Percentiles rank a stretch among this genome's conserved stretches.
Conservation (phyloP, 2,797 vertebrate species). For the Eulemur coronatus region DNA sequence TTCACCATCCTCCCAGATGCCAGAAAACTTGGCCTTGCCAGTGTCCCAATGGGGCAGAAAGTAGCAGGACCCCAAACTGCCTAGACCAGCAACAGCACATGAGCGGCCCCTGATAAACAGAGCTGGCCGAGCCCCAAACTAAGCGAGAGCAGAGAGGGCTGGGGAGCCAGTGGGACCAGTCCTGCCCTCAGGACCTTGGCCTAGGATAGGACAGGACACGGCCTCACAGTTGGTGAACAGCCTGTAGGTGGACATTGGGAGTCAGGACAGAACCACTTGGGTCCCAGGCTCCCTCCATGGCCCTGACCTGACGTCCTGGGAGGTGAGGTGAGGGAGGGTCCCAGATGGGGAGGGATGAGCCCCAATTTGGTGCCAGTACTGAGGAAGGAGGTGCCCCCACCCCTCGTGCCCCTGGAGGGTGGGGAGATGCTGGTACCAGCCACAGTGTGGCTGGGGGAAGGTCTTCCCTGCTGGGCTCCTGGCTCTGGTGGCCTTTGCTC, state of each 20-base stretch:
- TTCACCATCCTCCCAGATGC: background rate
- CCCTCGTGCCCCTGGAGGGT: too few species aligned
- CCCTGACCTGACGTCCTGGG: background rate
- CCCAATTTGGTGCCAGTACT: background rate
- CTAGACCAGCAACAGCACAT: background rate
- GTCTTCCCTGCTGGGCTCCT: too few species aligned
- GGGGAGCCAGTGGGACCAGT: background rate
- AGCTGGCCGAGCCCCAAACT: background rate
- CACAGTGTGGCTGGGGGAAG: background rate
- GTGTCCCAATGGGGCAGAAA: background rate
- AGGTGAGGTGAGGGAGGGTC: background rate
- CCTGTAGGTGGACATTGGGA: background rate
- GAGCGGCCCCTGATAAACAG: background rate
- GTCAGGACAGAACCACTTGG: background rate
- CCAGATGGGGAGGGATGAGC: background rate
- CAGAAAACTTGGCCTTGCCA: background rate
- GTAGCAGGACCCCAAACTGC: background rate
- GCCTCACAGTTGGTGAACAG: fast-evolving
- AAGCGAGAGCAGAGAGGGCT: background rate
- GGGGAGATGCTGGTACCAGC: background rate
- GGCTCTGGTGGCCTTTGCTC: background rate
- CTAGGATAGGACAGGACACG: background rate
- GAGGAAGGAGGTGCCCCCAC: background rate
- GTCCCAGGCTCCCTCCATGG: background rate
- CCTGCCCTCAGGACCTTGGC: too few species aligned